Evolutionary conservation across 2,888 invertebrate genomes (phyloP).

Genomic region (Drosophila nr. perissopoda): DNA sequence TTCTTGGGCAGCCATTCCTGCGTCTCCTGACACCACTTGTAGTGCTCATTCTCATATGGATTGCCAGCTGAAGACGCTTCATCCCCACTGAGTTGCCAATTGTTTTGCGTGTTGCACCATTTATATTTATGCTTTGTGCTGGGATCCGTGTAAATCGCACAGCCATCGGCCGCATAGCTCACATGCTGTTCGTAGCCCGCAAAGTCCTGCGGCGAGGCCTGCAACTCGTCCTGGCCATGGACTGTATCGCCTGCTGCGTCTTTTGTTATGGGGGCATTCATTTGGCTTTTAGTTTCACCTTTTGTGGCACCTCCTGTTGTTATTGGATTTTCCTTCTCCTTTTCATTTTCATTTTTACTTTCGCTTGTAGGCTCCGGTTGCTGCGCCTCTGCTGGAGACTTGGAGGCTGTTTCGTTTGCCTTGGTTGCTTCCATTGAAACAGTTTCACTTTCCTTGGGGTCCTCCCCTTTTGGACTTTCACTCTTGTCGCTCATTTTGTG

Average conservation of each 20-base stretch:
- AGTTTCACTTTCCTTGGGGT: slow-evolving; percentile 18
- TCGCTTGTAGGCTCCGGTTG: slow-evolving; percentile 6
- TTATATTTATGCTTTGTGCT: slow-evolving; percentile 88
- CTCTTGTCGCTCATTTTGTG: slow-evolving; percentile 49
- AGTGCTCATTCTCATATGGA: slow-evolving; percentile 84
- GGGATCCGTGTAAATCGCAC: slow-evolving; percentile 91
- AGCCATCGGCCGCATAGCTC: slow-evolving; percentile 88
- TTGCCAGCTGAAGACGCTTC: slow-evolving; percentile 83
- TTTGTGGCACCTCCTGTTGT: slow-evolving; percentile 8
- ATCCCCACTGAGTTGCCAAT: slow-evolving; percentile 85
- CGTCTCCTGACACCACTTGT: slow-evolving; percentile 83
- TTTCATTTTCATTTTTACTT: slow-evolving; percentile 7
- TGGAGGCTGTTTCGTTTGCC: slow-evolving; percentile 23
- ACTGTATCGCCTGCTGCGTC: slow-evolving; percentile 28
- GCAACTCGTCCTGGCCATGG: slow-evolving; percentile 17
- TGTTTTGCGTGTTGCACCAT: slow-evolving; percentile 87
- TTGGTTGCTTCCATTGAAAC: slow-evolving; percentile 18
- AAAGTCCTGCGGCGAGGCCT: slow-evolving; percentile 58
- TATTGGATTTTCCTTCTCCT: slow-evolving; percentile 4
- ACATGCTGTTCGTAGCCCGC: slow-evolving; percentile 87
- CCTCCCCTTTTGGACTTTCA: slow-evolving; percentile 14
- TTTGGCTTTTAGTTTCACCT: slow-evolving; percentile 23
- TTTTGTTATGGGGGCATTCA: not conserved
- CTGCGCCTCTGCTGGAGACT: slow-evolving; percentile 12
- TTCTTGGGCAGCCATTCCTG: slow-evolving; percentile 86